A percentile compares a stretch with the other conserved stretches of the same genome.
Evolutionary conservation across 2,888 invertebrate species (phyloP).

Genomic region (Scrobipalpa costella): DNA sequence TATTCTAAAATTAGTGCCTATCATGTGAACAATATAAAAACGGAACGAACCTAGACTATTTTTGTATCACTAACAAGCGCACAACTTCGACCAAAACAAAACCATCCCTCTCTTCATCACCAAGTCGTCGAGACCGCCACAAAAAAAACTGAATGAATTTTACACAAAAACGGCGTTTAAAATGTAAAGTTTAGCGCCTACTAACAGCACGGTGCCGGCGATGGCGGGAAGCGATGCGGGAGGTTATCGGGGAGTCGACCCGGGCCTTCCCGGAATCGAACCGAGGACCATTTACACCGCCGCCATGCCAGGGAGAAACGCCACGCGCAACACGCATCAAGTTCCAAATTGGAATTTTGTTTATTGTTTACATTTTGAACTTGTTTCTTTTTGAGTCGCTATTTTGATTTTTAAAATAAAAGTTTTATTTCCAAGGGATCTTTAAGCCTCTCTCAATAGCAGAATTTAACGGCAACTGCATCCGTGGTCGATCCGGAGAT

Average conservation of each 20-base stretch:
- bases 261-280: slow-evolving; percentile 21
- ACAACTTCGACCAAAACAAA: background rate
- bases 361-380: background rate
- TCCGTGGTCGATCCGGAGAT: too few species aligned
- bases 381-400: too few species aligned
- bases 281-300: slow-evolving; percentile 12
- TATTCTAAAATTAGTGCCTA: background rate
- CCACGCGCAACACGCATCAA: background rate
- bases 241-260: slow-evolving; percentile 6
- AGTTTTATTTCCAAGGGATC: too few species aligned
- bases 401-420: too few species aligned
- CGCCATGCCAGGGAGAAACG: background rate
- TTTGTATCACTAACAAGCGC: background rate
- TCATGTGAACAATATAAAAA: too few species aligned
- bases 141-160: background rate
- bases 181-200: slow-evolving; percentile 1
- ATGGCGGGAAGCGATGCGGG: background rate
- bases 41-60: too few species aligned
- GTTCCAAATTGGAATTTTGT: background rate
- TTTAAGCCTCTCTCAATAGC: too few species aligned
- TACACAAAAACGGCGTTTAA: background rate
- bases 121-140: background rate
- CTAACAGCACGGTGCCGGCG: background rate
- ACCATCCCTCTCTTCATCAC: background rate
- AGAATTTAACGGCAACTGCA: too few species aligned